A percentile compares a stretch with the other conserved stretches of the same genome.
These are phyloP conservation scores for Papilio helenus DNA, from an alignment of 1,140 invertebrate genomes.

Conservation along the genomic window DNA sequence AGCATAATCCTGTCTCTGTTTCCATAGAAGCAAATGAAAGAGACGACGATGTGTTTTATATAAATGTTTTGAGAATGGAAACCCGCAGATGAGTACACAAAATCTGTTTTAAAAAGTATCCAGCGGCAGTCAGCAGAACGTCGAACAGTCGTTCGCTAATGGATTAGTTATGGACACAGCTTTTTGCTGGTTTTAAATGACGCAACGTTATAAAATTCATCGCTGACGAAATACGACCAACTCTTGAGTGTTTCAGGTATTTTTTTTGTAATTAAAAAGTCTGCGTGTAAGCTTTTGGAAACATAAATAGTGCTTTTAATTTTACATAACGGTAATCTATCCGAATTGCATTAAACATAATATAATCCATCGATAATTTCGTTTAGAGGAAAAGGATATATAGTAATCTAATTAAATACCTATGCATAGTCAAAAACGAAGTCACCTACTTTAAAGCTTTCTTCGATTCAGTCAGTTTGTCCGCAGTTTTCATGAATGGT, in stretches of 20 bases:
- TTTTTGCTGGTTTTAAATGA: conserved; percentile 16
- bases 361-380: too few species aligned
- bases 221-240: not conserved
- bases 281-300: not conserved
- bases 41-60: not conserved
- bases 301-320: not conserved
- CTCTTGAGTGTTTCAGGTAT: not conserved
- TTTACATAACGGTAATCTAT: too few species aligned
- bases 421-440: too few species aligned
- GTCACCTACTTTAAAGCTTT: too few species aligned
- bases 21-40: not conserved
- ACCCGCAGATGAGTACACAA: not conserved
- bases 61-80: not conserved
- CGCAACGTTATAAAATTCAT: conserved; percentile 13
- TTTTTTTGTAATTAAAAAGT: not conserved
- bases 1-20: not conserved
- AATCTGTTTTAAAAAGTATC: conserved; percentile 3
- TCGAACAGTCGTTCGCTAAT: conserved; percentile 8
- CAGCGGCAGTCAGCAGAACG: not conserved
- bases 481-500: not conserved
- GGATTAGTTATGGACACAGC: conserved; percentile 18
- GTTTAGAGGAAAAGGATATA: too few species aligned
- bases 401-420: too few species aligned
- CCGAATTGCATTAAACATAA: too few species aligned
- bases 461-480: not conserved